These are phyloP conservation scores for Microtus pennsylvanicus DNA, from an alignment of 2,113 vertebrate genomes.

Conservation along the genomic window DNA sequence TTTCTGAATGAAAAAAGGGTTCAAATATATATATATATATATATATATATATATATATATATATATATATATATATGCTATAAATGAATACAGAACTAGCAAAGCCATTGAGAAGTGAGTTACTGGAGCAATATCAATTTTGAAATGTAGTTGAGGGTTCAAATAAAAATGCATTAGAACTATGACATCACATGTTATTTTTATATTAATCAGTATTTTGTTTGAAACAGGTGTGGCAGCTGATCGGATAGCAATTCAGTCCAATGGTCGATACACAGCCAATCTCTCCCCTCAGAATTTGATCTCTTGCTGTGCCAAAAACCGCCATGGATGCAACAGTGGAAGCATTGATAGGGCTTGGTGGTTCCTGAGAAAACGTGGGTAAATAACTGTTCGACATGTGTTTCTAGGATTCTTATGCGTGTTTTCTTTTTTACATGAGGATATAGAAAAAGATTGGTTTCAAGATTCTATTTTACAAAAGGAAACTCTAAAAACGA, in stretches of 20 bases:
- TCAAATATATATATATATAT: neutral
- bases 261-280: slow-evolving; percentile 84
- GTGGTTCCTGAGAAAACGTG: slow-evolving; percentile 88
- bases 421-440: neutral
- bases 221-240: slow-evolving; percentile 87
- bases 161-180: slow-evolving; percentile 9
- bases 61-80: neutral
- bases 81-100: neutral
- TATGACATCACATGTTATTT: neutral
- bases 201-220: slow-evolving; percentile 57
- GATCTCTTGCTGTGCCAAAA: slow-evolving; percentile 87
- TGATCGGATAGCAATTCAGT: slow-evolving; percentile 89
- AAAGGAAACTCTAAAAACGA: neutral
- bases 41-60: neutral
- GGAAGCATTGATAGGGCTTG: slow-evolving; percentile 87
- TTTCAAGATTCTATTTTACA: neutral
- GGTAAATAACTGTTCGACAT: slow-evolving; percentile 85
- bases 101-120: neutral
- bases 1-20: slow-evolving; percentile 14
- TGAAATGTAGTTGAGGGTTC: neutral
- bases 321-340: slow-evolving; percentile 86
- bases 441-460: neutral
- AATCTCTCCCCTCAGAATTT: slow-evolving; percentile 89
- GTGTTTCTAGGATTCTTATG: slow-evolving; percentile 6
- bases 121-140: slow-evolving; percentile 1